Evolutionary conservation across 1,140 invertebrate species (phyloP), one percentile per base, ranked within the genome.

Genomic region (Thalassaphorura encarpata): DNA sequence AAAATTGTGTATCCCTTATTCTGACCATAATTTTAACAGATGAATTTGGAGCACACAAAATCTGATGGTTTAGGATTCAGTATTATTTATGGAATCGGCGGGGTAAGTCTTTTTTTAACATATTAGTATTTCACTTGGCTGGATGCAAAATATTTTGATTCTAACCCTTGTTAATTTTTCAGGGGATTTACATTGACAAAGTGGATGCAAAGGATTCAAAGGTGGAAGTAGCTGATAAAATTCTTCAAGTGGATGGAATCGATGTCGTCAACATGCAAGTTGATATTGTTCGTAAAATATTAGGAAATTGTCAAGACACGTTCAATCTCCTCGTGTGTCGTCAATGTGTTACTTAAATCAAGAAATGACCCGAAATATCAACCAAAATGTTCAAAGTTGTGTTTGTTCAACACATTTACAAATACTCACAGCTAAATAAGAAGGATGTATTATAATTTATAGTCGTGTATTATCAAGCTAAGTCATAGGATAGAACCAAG

Each of bases 191-290:
- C 66, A 73, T 80, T 23, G 75, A 74, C 50, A 72, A 75, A 61
- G 73, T 78, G 16, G 73, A 77, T 28, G 74, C 72, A 45, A 36
- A 36, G 11, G 78, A 77, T 23, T 72, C 72, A 28, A 69, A 75
- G 43, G 68, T 80, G 49, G 72, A 71, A 61, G 70, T 77, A 2
- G 77, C 77, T 31, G 78, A 80, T 60, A 80, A 80, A 69, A 72
- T 80, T 53, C 67, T 80, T 27, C 77, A 80, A 65, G 77, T 80
- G 29, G 78, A 80, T 66, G 78, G 78, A 49, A 77, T 77, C 61
- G 78, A 80, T 67, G 76, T 80, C 61, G 76, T 76, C 39, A 78
- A 78, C 27, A 65, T 65, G 63, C 42, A 48, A n/a, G 27, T 63
- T 23, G 58, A 63, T 23, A 66, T 66, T 42, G 63, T 65, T 6